Conservation (phyloP, 2,888 invertebrate species). For the Drosophila acutilabella region DNA sequence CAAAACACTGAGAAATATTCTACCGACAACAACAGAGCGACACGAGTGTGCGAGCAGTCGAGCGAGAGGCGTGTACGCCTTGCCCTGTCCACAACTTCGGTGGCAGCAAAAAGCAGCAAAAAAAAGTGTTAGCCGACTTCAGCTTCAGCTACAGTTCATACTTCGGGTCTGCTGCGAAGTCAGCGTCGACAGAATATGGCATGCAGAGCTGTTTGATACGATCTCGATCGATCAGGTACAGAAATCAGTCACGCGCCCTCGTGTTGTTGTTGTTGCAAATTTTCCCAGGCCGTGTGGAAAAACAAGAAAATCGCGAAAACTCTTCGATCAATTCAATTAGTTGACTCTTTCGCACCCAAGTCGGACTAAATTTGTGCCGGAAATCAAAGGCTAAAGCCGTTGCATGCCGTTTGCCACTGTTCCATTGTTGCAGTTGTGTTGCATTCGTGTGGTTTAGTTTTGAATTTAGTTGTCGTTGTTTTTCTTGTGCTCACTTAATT, state of each 20-base stretch:
- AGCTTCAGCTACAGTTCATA: slow-evolving; percentile 18
- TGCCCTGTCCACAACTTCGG: slow-evolving; percentile 48
- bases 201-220: slow-evolving; percentile 40
- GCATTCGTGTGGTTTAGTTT: slow-evolving; percentile 11
- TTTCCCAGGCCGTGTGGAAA: slow-evolving; percentile 27
- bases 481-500: slow-evolving; percentile 31
- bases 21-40: slow-evolving; percentile 31
- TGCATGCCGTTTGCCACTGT: slow-evolving; percentile 21
- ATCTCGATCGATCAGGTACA: slow-evolving; percentile 45
- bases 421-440: slow-evolving; percentile 37
- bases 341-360: slow-evolving; percentile 35
- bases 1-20: slow-evolving; percentile 75
- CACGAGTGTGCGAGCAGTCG: slow-evolving; percentile 35
- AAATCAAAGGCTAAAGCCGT: slow-evolving; percentile 28
- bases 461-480: neutral
- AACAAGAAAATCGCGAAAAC: slow-evolving; percentile 39
- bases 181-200: slow-evolving; percentile 31
- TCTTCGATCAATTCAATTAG: slow-evolving; percentile 62
- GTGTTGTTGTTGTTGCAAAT: slow-evolving; percentile 26
- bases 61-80: slow-evolving; percentile 66
- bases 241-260: slow-evolving; percentile 66
- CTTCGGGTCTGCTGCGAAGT: slow-evolving; percentile 14
- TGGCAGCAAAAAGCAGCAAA: slow-evolving; percentile 5
- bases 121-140: slow-evolving; percentile 16
- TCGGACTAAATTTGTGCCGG: slow-evolving; percentile 21